A percentile compares a stretch with the other conserved stretches of the same genome.
Evolutionary conservation across 2,888 invertebrate species (phyloP).

Genomic region (Hemaris fuciformis): DNA sequence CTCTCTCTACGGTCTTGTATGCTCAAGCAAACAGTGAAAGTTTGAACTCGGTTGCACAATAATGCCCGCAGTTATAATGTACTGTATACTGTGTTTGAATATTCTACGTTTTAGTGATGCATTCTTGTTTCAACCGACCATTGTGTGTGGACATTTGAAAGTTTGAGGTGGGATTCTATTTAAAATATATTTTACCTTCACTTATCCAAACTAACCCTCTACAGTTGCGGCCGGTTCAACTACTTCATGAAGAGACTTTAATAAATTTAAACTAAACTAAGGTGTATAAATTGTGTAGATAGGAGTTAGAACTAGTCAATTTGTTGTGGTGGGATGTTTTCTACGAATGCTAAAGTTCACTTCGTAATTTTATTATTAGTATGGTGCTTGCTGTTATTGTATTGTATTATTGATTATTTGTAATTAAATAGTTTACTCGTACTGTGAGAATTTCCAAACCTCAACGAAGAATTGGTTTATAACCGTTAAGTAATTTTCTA

Average conservation of each 20-base stretch:
- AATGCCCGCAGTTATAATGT: constrained; percentile 46
- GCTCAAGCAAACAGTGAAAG: constrained; percentile 57
- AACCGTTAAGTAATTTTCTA: constrained; percentile 42
- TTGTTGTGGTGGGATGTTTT: constrained; percentile 76
- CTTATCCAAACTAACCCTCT: constrained; percentile 40
- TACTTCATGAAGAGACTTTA: constrained; percentile 67
- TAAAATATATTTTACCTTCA: constrained; percentile 45
- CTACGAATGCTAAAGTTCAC: constrained; percentile 71
- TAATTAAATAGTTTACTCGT: constrained; percentile 37
- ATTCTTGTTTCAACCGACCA: constrained; percentile 47
- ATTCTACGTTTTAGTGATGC: constrained; percentile 38
- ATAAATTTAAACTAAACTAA: constrained; percentile 57
- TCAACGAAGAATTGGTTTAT: constrained; percentile 63
- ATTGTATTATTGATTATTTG: constrained; percentile 64
- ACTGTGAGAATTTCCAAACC: constrained; percentile 54
- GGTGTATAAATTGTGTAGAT: constrained; percentile 65
- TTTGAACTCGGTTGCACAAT: constrained; percentile 70
- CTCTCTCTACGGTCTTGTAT: constrained; percentile 44
- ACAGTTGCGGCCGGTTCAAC: constrained; percentile 76
- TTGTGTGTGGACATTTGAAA: constrained; percentile 42
- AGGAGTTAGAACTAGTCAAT: constrained; percentile 79
- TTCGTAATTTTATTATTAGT: constrained; percentile 68
- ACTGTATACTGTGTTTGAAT: constrained; percentile 24
- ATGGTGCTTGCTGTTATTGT: constrained; percentile 76
- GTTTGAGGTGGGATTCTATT: constrained; percentile 40